A percentile compares a stretch with the other conserved stretches of the same genome.
These are phyloP conservation scores for Macroteleia sp. DNA, from an alignment of 2,888 invertebrate species.

Conservation along the genomic window DNA sequence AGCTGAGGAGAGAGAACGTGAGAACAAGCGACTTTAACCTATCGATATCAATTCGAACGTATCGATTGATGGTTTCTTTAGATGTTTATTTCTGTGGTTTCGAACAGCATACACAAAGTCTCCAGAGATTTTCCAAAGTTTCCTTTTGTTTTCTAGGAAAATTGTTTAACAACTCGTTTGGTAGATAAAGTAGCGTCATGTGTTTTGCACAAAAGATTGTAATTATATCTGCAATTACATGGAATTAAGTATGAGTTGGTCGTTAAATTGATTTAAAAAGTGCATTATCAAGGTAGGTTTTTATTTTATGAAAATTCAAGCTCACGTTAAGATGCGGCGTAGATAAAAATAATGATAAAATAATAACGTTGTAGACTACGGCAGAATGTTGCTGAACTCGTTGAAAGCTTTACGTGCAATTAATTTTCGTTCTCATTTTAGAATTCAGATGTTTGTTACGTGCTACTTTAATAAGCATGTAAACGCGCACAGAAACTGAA, in stretches of 20 bases:
- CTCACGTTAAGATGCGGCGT: not conserved
- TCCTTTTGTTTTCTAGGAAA: not conserved
- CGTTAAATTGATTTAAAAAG: not conserved
- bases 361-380: not conserved
- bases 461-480: slow-evolving; percentile 13
- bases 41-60: slow-evolving; percentile 8
- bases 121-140: not conserved
- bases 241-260: not conserved
- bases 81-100: not conserved
- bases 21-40: not conserved
- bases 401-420: slow-evolving; percentile 4
- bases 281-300: not conserved
- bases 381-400: not conserved
- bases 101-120: no score
- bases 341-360: not conserved
- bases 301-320: not conserved
- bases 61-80: not conserved
- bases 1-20: not conserved
- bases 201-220: not conserved
- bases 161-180: not conserved
- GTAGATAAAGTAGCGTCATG: not conserved
- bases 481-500: slow-evolving; percentile 7
- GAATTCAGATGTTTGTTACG: slow-evolving; percentile 4
- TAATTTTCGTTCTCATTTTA: slow-evolving; percentile 3
- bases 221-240: not conserved